Base-by-base conservation (phyloP, 2,113 vertebrate genomes). In the Saguinus midas region DNA sequence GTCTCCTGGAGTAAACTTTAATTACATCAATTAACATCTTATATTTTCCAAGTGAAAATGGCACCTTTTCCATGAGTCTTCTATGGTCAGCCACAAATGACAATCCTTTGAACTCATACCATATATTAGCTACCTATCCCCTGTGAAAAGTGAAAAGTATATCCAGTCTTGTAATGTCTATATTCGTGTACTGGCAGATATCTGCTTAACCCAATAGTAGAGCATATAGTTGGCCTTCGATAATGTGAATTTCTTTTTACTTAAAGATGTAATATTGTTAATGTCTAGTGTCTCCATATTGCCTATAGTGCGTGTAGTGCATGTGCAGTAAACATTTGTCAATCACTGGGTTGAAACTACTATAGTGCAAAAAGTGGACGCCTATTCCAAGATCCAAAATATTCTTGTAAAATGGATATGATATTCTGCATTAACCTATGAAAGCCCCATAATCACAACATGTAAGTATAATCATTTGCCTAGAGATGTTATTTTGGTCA, bases 401-500 rank as follows among this genome's bases (percentile, higher is more conserved):
- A 17, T 61, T 88, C 10, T 35, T 6, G 20, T 91, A 35, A 86
- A 87, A 66, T 95, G 5, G 20, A 25, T 29, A 21, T 0, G 23
- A 0, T 48, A 81, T 87, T 97, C 23, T 82, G 32, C 23, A 87
- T 58, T 73, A 45, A 91, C 27, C 37, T 32, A 78, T 57, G 64
- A 87, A 78, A 89, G 4, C 21, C 37, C 5, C 11, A 25, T 64
- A 29, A 6, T n/a, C 18, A 66, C 32, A 89, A 40, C 10, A 79
- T 18, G 86, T 57, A 58, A 84, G 37, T 50, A 88, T 48, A 93
- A 86, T 2, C 7, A 8, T 91, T 96, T 94, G 80, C 29, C 66
- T 83, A 83, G 18, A 80, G 37, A 91, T 87, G 16, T 91, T 92
- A 73, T 96, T 95, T 96, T 85, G 72, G 78, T 40, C n/a, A 87